Evolutionary conservation across 2,797 vertebrate species (phyloP).

Genomic region (Pseudopleuronectes americanus): DNA sequence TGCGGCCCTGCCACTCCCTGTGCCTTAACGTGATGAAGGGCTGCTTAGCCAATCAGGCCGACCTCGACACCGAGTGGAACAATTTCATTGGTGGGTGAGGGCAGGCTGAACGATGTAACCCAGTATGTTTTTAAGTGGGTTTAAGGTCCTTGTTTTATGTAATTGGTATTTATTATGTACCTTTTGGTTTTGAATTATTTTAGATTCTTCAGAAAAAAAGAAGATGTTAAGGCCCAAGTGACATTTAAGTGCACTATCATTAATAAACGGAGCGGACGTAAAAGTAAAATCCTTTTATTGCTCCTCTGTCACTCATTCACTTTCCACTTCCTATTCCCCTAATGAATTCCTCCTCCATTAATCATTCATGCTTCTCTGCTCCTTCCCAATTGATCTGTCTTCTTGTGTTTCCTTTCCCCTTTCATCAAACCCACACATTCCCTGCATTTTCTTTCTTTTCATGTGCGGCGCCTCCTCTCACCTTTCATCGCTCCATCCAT

Average conservation of each 20-base stretch:
- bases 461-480: slow-evolving; percentile 21
- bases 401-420: slow-evolving; percentile 51
- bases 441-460: slow-evolving; percentile 36
- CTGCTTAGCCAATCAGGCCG: slow-evolving; percentile 88
- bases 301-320: slow-evolving; percentile 42
- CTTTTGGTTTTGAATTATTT: background rate
- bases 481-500: slow-evolving; percentile 41
- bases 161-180: background rate
- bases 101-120: background rate
- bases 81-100: slow-evolving; percentile 87
- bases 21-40: slow-evolving; percentile 93
- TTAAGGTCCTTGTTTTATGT: background rate
- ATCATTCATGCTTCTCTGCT: slow-evolving; percentile 73
- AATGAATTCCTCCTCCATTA: slow-evolving; percentile 70
- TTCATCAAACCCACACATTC: slow-evolving; percentile 60
- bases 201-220: background rate
- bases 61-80: slow-evolving; percentile 90
- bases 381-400: slow-evolving; percentile 70
- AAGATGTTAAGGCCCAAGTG: background rate
- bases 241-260: slow-evolving; percentile 18
- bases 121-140: background rate
- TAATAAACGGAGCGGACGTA: slow-evolving; percentile 23
- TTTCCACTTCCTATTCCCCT: slow-evolving; percentile 39
- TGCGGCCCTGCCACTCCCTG: slow-evolving; percentile 88
- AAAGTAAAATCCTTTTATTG: slow-evolving; percentile 41